phyloP scores from a whole-genome alignment of 2,113 vertebrate species.

The Albula glossodonta region DNA sequence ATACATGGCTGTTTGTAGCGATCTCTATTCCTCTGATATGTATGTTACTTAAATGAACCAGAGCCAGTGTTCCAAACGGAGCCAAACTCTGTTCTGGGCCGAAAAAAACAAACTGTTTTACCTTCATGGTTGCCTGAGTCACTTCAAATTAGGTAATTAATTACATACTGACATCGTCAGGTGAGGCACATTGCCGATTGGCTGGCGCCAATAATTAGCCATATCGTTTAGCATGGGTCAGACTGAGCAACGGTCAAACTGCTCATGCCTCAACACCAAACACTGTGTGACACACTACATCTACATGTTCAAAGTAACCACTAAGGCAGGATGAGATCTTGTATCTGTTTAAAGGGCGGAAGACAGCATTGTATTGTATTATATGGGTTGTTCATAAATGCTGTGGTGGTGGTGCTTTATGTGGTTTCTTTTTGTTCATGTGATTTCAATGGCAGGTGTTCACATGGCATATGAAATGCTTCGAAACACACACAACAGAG shows the following conservation, averaged over 20 bases:
- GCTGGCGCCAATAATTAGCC: conserved; percentile 52
- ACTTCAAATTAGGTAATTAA: conserved; percentile 51
- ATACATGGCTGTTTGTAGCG: neutral
- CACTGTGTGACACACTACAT: neutral
- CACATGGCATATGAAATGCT: too few species aligned
- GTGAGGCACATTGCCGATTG: conserved; percentile 43
- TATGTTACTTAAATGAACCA: conserved; percentile 7
- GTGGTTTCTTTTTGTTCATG: too few species aligned
- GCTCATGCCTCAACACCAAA: conserved; percentile 8
- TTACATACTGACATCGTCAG: conserved; percentile 47
- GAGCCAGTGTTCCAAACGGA: conserved; percentile 14
- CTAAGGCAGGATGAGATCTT: neutral
- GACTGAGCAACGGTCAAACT: conserved; percentile 42
- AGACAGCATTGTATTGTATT: too few species aligned
- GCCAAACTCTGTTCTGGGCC: conserved; percentile 23
- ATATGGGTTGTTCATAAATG: too few species aligned
- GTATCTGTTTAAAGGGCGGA: too few species aligned
- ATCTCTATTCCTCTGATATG: neutral
- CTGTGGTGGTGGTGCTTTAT: too few species aligned
- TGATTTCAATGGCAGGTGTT: too few species aligned
- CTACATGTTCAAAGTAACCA: neutral
- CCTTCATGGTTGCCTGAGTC: conserved; percentile 48
- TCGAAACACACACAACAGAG: too few species aligned
- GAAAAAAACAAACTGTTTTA: conserved; percentile 48
- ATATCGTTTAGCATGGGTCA: conserved; percentile 38